phyloP scores from a whole-genome alignment of 2,888 invertebrate genomes.

The Keiferia lycopersicella region DNA sequence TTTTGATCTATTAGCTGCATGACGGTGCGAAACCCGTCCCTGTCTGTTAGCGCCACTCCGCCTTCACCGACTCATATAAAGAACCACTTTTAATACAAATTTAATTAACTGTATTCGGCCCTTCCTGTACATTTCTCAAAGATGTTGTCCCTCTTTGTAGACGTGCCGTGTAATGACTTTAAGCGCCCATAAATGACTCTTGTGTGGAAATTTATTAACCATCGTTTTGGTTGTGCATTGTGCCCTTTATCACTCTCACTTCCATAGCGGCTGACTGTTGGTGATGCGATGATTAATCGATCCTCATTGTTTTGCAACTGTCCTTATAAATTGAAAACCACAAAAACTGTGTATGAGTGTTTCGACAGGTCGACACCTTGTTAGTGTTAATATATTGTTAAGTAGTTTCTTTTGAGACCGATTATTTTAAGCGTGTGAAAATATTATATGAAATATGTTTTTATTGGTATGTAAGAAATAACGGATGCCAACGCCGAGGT shows the following conservation, averaged over 20 bases:
- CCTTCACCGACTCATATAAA: conserved; percentile 54
- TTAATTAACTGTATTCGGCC: conserved; percentile 75
- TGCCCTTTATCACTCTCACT: conserved; percentile 56
- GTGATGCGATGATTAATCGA: conserved; percentile 67
- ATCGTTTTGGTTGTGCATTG: conserved; percentile 62
- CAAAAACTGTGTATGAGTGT: conserved; percentile 43
- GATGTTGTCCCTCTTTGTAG: conserved; percentile 65
- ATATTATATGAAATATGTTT: neutral
- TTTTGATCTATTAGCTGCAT: conserved; percentile 76
- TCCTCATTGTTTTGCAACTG: conserved; percentile 49
- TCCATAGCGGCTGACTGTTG: conserved; percentile 46
- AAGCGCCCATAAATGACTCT: conserved; percentile 72
- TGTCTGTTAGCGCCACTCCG: conserved; percentile 69
- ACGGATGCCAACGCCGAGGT: neutral
- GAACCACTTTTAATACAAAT: conserved; percentile 77
- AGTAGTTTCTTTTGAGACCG: conserved; percentile 21
- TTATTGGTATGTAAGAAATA: neutral
- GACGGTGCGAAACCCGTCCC: conserved; percentile 54
- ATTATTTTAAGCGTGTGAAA: conserved; percentile 7
- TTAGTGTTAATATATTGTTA: conserved; percentile 35
- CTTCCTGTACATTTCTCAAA: conserved; percentile 68
- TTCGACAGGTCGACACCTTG: conserved; percentile 48
- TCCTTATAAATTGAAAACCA: conserved; percentile 40
- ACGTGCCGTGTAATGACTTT: conserved; percentile 74
- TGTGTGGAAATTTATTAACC: conserved; percentile 73